Base-by-base conservation (phyloP, 2,888 invertebrate genomes). In the Oligia strigilis region DNA sequence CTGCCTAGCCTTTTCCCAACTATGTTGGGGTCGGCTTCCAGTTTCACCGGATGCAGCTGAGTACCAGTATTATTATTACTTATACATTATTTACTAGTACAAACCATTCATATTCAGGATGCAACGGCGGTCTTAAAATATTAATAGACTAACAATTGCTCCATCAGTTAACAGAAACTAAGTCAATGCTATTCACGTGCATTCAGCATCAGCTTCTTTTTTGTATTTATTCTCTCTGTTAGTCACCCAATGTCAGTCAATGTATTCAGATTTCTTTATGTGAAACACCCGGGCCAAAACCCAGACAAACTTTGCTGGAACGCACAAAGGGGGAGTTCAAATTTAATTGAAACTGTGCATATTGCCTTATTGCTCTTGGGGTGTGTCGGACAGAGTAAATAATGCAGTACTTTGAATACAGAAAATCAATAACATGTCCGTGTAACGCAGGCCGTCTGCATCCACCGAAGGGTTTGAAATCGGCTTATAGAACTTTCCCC, bases 371-470 rank as follows among this genome's bases (percentile, higher is more conserved):
- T 64, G 52, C n/a, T 4, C 2, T 29, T 6, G 46, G 19, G 23
- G 64, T 73, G 17, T 17, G 23, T 11, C 46, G 19, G 46, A 19
- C 43, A 62, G n/a, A 8, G 17, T 29, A 23, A 36, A 1, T 46
- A 8, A 17, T 19, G 29, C 29, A 13, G 52, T 71, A 36, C 5
- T 17, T 3, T 46, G 19, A n/a, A 17, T n/a, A 29, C 14, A 52
- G 9, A 1, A 81, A 64, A 81, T 72, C 52, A 81, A 81, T 78
- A 81, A 9, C 4, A 36, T 43, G 29, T 46, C 62, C 4, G 46
- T n/a, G 43, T 4, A 36, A 17, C 9, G 23, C 17, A 17, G 67
- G 23, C 17, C 23, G 69, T 29, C 13, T 49, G 46, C 46, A 46
- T 66, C 29, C 58, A 60, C 3, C 17, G 14, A 17, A 43, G 40